A percentile compares a stretch with the other conserved stretches of the same genome.
These are phyloP conservation scores for Sebastolobus altivelis DNA, from an alignment of 2,797 vertebrate genomes.

Conservation along the genomic window DNA sequence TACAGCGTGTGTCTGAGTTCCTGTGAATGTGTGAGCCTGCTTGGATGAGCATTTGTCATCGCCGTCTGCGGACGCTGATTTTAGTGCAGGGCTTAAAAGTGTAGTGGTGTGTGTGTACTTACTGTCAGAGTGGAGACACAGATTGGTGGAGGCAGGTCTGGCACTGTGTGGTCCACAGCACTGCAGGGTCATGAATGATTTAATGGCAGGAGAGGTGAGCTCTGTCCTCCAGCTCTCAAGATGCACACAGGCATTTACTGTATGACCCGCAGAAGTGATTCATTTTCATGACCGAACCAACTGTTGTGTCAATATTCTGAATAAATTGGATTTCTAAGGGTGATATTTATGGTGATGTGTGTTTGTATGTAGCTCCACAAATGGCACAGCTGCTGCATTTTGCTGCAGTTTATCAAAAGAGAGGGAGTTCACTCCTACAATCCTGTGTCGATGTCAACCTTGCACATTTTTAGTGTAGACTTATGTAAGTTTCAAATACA, in stretches of 20 bases:
- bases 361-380: constrained; percentile 8
- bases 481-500: constrained; percentile 49
- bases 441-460: constrained; percentile 4
- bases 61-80: constrained; percentile 50
- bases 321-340: constrained; percentile 43
- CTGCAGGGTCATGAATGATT: constrained; percentile 82
- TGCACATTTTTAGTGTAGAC: constrained; percentile 24
- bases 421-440: constrained; percentile 38
- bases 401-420: constrained; percentile 38
- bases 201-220: constrained; percentile 73
- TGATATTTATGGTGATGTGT: constrained; percentile 34
- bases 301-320: constrained; percentile 38
- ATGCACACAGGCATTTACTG: constrained; percentile 49
- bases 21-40: constrained; percentile 38
- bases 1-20: constrained; percentile 27
- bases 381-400: constrained; percentile 10
- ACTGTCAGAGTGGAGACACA: constrained; percentile 58
- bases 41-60: constrained; percentile 57
- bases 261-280: constrained; percentile 40
- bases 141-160: constrained; percentile 69
- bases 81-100: constrained; percentile 56
- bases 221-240: constrained; percentile 50
- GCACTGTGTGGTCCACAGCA: constrained; percentile 68
- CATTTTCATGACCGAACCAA: constrained; percentile 42
- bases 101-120: constrained; percentile 29